Evolutionary conservation across 2,797 vertebrate species (phyloP).

Genomic region (Sebastes flavidus): DNA sequence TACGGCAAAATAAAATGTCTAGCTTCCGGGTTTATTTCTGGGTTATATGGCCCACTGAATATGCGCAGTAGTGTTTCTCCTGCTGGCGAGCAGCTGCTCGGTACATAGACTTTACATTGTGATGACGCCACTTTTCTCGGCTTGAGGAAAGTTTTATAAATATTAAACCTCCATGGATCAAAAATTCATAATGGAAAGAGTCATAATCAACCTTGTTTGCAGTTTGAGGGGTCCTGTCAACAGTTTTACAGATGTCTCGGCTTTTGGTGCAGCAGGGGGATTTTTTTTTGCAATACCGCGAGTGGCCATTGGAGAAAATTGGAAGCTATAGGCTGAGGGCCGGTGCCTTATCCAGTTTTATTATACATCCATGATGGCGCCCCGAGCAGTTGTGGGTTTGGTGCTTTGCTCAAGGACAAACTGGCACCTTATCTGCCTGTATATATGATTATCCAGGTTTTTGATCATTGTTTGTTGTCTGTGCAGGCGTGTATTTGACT

Average conservation of each 20-base stretch:
- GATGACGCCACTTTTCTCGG: neutral
- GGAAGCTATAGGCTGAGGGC: no score
- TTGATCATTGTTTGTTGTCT: neutral
- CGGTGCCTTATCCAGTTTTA: no score
- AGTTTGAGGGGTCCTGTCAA: neutral
- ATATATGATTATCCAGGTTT: neutral
- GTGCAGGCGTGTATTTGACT: neutral
- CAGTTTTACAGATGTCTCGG: neutral
- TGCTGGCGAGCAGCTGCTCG: no score
- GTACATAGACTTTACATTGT: no score
- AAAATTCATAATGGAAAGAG: neutral
- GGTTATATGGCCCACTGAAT: neutral
- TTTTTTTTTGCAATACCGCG: neutral
- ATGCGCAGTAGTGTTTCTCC: no score
- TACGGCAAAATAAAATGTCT: fast-evolving
- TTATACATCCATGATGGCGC: no score
- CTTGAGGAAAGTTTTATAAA: neutral
- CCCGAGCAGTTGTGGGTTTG: neutral
- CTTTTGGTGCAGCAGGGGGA: neutral
- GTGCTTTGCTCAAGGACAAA: neutral
- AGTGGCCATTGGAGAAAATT: neutral
- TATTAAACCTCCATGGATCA: neutral
- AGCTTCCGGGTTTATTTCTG: neutral
- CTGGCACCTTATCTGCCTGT: neutral
- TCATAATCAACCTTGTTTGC: neutral